Percentiles rank a stretch among this genome's conserved stretches.
Conservation (phyloP, 2,888 invertebrate genomes). For the Rapana venosa region DNA sequence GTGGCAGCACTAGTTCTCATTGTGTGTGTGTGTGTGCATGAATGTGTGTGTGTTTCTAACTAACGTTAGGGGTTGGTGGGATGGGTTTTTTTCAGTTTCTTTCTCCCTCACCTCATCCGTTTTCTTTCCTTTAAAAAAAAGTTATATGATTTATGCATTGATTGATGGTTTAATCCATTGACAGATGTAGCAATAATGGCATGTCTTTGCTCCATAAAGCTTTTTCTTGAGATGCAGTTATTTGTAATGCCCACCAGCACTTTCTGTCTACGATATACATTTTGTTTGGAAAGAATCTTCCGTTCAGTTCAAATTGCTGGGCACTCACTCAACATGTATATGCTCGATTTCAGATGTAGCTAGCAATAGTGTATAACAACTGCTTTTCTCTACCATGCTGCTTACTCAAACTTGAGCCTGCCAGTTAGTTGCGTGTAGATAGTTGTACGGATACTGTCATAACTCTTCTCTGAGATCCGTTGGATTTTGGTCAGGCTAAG, state of each 20-base stretch:
- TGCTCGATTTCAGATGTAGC: background rate
- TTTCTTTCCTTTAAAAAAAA: background rate
- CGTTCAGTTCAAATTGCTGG: no score
- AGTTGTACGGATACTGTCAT: background rate
- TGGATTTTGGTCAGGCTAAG: background rate
- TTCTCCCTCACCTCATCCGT: no score
- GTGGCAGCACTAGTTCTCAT: background rate
- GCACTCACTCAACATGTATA: background rate
- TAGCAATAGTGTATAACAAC: background rate
- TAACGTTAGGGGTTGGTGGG: no score
- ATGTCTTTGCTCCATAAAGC: background rate
- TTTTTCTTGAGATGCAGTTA: background rate
- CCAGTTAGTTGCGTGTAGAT: background rate
- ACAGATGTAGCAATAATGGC: conserved; percentile 6
- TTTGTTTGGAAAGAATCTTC: background rate
- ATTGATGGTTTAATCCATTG: background rate
- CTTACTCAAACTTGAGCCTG: background rate
- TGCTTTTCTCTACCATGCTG: conserved; percentile 1
- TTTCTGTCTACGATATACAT: background rate
- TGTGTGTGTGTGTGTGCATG: background rate
- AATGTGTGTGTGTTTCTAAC: background rate
- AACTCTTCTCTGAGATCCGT: background rate
- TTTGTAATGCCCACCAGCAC: background rate
- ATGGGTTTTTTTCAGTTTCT: background rate
- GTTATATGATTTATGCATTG: background rate